phyloP scores from a whole-genome alignment of 2,113 vertebrate genomes.

The Heterocephalus glaber region DNA sequence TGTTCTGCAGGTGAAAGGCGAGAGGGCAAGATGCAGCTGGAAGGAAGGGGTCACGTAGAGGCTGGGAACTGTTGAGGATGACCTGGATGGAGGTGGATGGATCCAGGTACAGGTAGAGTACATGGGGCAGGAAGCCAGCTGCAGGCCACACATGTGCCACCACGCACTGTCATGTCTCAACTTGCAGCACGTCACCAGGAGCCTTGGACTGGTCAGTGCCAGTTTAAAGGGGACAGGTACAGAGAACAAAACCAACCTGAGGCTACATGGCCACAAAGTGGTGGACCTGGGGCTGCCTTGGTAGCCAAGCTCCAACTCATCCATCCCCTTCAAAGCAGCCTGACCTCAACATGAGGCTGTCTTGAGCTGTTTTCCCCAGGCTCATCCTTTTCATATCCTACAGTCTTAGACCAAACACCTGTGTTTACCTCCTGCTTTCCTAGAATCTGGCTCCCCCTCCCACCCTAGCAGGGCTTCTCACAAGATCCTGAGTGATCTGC shows the following conservation, averaged over 20 bases:
- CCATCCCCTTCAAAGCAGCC: background rate
- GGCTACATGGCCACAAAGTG: accelerated
- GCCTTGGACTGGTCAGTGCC: accelerated
- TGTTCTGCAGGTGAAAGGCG: background rate
- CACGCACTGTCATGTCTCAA: accelerated
- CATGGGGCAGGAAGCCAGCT: background rate
- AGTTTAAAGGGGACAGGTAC: background rate
- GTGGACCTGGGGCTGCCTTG: background rate
- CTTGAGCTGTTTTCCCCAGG: background rate
- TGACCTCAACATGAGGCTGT: background rate
- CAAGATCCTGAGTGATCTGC: background rate
- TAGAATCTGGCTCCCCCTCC: background rate
- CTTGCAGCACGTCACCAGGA: accelerated
- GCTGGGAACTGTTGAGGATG: background rate
- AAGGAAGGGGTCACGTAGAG: background rate
- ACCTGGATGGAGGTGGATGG: background rate
- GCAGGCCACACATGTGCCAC: too few relatives aligned
- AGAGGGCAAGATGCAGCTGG: background rate
- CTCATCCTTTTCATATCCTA: background rate
- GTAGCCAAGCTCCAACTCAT: background rate
- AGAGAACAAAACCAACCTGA: background rate
- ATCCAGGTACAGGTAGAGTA: background rate
- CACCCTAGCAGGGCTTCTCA: background rate
- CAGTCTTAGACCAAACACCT: background rate
- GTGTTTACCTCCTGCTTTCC: background rate